A percentile compares a stretch with the other conserved stretches of the same genome.
Conservation (phyloP, 1,140 invertebrate genomes). For the Lordiphosa clarofinis region DNA sequence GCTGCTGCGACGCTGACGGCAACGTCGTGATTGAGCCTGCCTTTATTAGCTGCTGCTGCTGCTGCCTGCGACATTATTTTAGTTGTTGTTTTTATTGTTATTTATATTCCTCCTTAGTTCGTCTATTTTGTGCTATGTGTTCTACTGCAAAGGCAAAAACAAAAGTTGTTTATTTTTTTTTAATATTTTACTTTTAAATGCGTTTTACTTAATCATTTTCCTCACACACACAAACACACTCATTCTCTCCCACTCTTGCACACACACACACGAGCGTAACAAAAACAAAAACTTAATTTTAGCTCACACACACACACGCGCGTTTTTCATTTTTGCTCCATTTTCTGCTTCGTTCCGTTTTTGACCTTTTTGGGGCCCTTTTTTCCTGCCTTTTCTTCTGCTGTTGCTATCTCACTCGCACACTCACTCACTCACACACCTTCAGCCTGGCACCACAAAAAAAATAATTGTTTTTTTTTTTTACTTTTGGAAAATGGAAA, state of each 20-base stretch:
- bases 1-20: conserved; percentile 21
- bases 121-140: conserved; percentile 53
- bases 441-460: background rate
- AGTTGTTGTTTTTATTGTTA: conserved; percentile 36
- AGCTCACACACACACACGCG: conserved; percentile 35
- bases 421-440: conserved; percentile 4
- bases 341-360: too few relatives aligned
- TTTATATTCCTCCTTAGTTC: conserved; percentile 26
- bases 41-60: conserved; percentile 19
- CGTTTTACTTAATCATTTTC: conserved; percentile 55
- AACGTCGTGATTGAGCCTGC: conserved; percentile 20
- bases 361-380: conserved; percentile 32
- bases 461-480: conserved; percentile 16
- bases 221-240: conserved; percentile 14
- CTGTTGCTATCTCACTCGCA: conserved; percentile 5
- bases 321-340: conserved; percentile 68
- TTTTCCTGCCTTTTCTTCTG: conserved; percentile 11
- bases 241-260: conserved; percentile 11
- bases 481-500: conserved; percentile 14
- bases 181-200: conserved; percentile 51
- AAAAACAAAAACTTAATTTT: conserved; percentile 77
- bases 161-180: conserved; percentile 9
- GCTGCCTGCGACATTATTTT: conserved; percentile 19
- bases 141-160: conserved; percentile 29
- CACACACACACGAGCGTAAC: conserved; percentile 45